Base-by-base conservation (phyloP, 1,140 invertebrate species). In the Forficula auricularia region DNA sequence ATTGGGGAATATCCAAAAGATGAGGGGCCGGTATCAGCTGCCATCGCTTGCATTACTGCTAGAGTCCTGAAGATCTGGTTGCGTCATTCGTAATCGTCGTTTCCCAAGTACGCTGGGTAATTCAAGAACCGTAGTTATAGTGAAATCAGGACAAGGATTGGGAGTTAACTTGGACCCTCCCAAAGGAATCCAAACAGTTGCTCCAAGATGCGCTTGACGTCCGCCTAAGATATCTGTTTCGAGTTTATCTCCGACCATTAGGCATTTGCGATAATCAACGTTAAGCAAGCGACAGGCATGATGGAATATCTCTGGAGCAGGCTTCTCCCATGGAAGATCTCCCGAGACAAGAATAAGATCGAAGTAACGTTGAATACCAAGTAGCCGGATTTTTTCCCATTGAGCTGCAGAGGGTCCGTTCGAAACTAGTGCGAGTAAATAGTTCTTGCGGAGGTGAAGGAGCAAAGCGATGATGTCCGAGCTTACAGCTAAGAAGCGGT, bases 161-260 rank as follows among this genome's bases (percentile, higher is more conserved):
- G 59, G 44, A 61, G 6, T 54, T 54, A 46, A 64, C 61, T 53
- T 62, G 60, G 32, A 62, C 54, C 49, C 62, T 60, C 2, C 59
- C 52, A 56, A 54, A 13, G 79, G 77, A 46, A 84, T 69, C 81
- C 83, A 86, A 10, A 87, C 74, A 0, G 81, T 86, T 8, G 73
- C 74, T 3, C 70, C 75, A 35, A 87, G 56, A 47, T 76, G 71
- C 16, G 82, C 79, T 58, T 79, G 61, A 48, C 75, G 75, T 19
- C 79, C 82, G 36, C 83, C 83, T 70, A 68, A 65, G 47, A 88
- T 87, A 60, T 87, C 84, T 8, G 82, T 85, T 57, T 86, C 79
- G 45, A 87, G 56, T 56, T 82, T 84, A 54, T 87, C 84, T 8
- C 83, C 83, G 50, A 88, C 75, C 81, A 89, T 87, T 47, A 83